Evolutionary conservation across 2,888 invertebrate genomes (phyloP), one percentile per base, ranked within the genome.

Genomic region (Dryobotodes eremita): DNA sequence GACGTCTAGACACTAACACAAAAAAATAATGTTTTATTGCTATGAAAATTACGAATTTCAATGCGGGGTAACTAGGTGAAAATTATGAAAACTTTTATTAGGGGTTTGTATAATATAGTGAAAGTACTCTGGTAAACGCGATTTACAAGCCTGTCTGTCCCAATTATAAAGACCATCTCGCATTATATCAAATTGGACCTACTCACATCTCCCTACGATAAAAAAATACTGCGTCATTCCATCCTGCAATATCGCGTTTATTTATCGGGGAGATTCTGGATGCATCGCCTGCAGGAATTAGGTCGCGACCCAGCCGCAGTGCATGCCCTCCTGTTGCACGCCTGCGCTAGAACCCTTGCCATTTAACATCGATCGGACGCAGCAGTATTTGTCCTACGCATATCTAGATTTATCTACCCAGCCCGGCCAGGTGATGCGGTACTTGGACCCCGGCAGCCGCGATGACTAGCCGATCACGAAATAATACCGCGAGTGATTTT

Each of bases 321-420:
- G 62, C 68, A 69, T n/a, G 7, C 36, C 13, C 17, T 20, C 6
- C 11, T 48, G 10, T 7, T 77, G 73, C 74, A 84, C 80, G 80
- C 70, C 31, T 83, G 84, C 74, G 74, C 53, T 36, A 57, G 4
- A 36, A 82, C 42, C 73, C 42, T 55, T 61, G 15, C 6, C 36
- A 71, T 74, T 57, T 71, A 48, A 17, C 36, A 79, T 84, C 46
- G 80, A 84, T 53, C n/a, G 15, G 26, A 42, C 55, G 11, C 31
- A 42, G 17, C n/a, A 53, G 46, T 3, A 50, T 26, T 59, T 61
- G 15, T 57, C 61, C 36, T 50, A 71, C 53, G 31, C 6, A 17
- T 17, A 36, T 50, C 68, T 71, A 66, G 55, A 26, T 76, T 68
- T 83, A 77, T 77, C 55, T 72, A 57, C 8, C 15, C 26, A 57